Percentiles rank a stretch among this genome's conserved stretches.
phyloP scores from a whole-genome alignment of 2,888 invertebrate species.

The Calephelis perditalis region DNA sequence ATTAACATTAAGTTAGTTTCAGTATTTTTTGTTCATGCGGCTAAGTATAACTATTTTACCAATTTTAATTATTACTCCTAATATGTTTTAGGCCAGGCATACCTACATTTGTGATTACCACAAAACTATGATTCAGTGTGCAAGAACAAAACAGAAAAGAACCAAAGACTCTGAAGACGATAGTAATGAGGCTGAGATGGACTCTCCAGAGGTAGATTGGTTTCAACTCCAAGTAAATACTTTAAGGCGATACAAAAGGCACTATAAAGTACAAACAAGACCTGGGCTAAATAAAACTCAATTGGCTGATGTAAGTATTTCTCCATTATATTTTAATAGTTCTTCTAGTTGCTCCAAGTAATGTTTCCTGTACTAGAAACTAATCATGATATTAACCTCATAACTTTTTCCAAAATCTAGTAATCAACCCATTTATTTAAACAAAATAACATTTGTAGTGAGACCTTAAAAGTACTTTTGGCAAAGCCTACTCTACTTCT shows the following conservation, averaged over 20 bases:
- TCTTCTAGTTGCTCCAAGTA: not conserved
- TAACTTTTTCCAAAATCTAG: too few species aligned
- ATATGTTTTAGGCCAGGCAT: conserved; percentile 86
- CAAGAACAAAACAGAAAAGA: conserved; percentile 91
- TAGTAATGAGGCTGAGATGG: conserved; percentile 94
- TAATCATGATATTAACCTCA: too few species aligned
- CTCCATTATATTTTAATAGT: not conserved
- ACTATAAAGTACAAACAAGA: conserved; percentile 93
- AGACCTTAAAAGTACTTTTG: too few species aligned
- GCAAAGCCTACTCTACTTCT: too few species aligned
- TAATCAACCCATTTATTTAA: too few species aligned
- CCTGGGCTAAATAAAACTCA: conserved; percentile 97
- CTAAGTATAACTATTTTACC: too few species aligned
- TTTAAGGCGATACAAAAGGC: conserved; percentile 94
- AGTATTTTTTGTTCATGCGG: too few species aligned
- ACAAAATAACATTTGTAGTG: too few species aligned
- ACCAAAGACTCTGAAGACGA: conserved; percentile 97
- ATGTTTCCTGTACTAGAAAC: too few species aligned
- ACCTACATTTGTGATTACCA: conserved; percentile 98
- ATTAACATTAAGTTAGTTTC: too few species aligned
- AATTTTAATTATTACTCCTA: not conserved
- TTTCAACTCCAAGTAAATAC: conserved; percentile 96
- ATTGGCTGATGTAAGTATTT: conserved; percentile 90
- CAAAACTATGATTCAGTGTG: conserved; percentile 96
- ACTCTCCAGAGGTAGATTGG: conserved; percentile 95